phyloP scores from a whole-genome alignment of 1,140 invertebrate species.

The Pseudomyrmex dendroicus region DNA sequence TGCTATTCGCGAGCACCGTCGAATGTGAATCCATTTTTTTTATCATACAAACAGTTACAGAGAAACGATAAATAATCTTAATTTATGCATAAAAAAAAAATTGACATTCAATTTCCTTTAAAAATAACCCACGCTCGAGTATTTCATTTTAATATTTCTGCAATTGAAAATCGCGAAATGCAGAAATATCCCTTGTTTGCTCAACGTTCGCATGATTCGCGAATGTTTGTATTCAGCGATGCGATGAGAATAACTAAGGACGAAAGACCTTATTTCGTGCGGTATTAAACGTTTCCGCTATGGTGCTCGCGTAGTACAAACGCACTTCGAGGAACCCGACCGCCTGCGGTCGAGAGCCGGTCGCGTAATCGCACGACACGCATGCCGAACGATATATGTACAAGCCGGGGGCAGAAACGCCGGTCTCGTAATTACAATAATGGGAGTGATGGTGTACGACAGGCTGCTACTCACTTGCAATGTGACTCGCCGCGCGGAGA shows the following conservation, averaged over 20 bases:
- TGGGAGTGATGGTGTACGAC: constrained; percentile 8
- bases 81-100: too few species aligned
- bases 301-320: neutral
- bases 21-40: constrained; percentile 28
- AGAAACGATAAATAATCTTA: neutral
- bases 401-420: constrained; percentile 6
- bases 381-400: constrained; percentile 31
- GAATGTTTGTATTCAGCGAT: neutral
- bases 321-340: neutral
- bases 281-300: neutral
- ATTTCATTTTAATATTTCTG: too few species aligned
- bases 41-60: constrained; percentile 7
- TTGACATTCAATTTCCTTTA: too few species aligned
- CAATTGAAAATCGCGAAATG: too few species aligned
- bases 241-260: neutral
- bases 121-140: too few species aligned
- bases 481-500: constrained; percentile 89
- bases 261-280: neutral
- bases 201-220: too few species aligned
- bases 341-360: constrained; percentile 20
- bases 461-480: constrained; percentile 92
- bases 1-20: constrained; percentile 9
- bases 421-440: constrained; percentile 52
- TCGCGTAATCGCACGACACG: constrained; percentile 43
- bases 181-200: too few species aligned